Evolutionary conservation across 1,140 invertebrate species (phyloP).

Genomic region (Sesamia nonagrioides): DNA sequence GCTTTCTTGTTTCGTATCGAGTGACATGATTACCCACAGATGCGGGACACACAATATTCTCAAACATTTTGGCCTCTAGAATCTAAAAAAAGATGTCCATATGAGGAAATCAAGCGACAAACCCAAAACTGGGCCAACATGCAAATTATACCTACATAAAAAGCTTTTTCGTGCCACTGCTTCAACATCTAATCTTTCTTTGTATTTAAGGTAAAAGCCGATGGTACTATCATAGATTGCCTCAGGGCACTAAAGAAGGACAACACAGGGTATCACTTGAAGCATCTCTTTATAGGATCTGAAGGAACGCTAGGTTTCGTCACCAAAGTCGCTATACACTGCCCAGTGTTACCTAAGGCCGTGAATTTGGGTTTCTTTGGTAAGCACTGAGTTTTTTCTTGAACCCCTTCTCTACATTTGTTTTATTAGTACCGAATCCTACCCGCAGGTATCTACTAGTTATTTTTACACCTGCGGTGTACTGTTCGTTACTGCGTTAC

Average conservation of each 20-base stretch:
- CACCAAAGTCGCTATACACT: conserved; percentile 97
- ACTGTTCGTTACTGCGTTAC: too few species aligned
- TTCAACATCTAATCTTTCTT: not conserved
- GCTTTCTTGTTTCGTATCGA: not conserved
- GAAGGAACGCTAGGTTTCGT: conserved; percentile 98
- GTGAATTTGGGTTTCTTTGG: conserved; percentile 96
- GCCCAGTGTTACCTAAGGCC: conserved; percentile 93
- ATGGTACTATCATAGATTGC: conserved; percentile 95
- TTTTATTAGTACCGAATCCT: too few species aligned
- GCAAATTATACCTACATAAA: too few species aligned
- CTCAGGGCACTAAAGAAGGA: conserved; percentile 97
- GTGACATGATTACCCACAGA: not conserved
- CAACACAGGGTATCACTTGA: conserved; percentile 98
- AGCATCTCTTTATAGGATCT: conserved; percentile 98
- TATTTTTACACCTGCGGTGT: too few species aligned
- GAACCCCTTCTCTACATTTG: not conserved
- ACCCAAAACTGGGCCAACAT: too few species aligned
- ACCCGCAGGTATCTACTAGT: too few species aligned
- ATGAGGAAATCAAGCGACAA: too few species aligned
- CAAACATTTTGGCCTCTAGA: not conserved
- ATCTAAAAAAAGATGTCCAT: too few species aligned
- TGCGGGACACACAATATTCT: not conserved
- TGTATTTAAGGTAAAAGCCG: conserved; percentile 91
- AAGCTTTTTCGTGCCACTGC: too few species aligned
- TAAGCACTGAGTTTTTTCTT: conserved; percentile 74